Percentiles rank a stretch among this genome's conserved stretches.
phyloP scores from a whole-genome alignment of 2,113 vertebrate species.

The Symphodus melops region DNA sequence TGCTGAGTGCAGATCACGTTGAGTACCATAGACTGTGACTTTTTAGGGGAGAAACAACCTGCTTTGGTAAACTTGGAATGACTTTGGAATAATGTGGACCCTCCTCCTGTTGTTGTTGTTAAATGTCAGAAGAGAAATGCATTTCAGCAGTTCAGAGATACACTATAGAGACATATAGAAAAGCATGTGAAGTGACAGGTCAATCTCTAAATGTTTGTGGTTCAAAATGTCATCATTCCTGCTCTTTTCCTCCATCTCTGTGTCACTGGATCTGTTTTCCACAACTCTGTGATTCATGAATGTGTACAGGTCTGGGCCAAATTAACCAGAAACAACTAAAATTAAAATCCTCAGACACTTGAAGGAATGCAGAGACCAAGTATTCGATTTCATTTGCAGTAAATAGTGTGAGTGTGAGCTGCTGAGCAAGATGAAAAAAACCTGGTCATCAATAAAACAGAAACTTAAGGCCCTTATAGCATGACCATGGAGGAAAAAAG shows the following conservation, averaged over 20 bases:
- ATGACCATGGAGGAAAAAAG: no score
- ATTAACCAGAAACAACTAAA: not conserved
- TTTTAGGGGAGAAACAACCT: constrained; percentile 75
- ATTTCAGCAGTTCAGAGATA: constrained; percentile 69
- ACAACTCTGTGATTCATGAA: not conserved
- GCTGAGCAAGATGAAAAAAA: not conserved
- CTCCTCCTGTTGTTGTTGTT: constrained; percentile 52
- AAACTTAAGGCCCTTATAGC: not conserved
- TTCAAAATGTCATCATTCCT: constrained; percentile 56
- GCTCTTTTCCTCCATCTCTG: constrained; percentile 37
- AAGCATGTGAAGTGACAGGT: constrained; percentile 67
- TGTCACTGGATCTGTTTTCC: constrained; percentile 46
- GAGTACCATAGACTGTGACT: constrained; percentile 73
- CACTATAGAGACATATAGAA: constrained; percentile 22
- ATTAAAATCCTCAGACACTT: not conserved
- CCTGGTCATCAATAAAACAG: not conserved
- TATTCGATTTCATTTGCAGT: not conserved
- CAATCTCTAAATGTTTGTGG: constrained; percentile 48
- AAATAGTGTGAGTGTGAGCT: not conserved
- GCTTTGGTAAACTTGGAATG: constrained; percentile 80
- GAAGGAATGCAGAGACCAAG: not conserved
- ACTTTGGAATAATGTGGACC: constrained; percentile 73
- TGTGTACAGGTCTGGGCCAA: constrained; percentile 10
- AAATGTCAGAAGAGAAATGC: constrained; percentile 64
- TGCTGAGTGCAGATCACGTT: constrained; percentile 69